These are phyloP conservation scores for Pachyseris speciosa DNA, from an alignment of 64 coral and sea anemone genomes.

Conservation along the genomic window DNA sequence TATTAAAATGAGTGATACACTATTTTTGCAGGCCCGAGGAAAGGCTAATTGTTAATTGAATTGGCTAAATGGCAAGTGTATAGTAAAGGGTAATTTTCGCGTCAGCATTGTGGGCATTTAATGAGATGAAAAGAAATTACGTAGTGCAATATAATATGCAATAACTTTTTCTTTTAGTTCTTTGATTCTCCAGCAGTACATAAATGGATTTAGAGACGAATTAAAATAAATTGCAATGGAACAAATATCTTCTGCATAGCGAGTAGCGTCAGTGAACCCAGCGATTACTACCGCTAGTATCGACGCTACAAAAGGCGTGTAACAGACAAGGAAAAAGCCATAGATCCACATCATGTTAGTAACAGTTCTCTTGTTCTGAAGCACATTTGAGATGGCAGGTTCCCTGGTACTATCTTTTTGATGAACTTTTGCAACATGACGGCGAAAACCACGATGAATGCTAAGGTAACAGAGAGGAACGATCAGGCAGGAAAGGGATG, in stretches of 20 bases:
- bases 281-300: background rate
- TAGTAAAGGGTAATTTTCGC: too few relatives aligned
- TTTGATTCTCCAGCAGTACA: constrained; percentile 33
- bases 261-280: background rate
- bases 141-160: background rate
- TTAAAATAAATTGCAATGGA: background rate
- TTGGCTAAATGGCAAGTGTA: too few relatives aligned
- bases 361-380: background rate
- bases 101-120: too few relatives aligned
- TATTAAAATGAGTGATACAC: too few relatives aligned
- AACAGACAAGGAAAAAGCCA: background rate
- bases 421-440: background rate
- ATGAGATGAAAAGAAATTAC: background rate
- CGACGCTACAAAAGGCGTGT: background rate
- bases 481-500: background rate
- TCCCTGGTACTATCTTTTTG: background rate
- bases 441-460: background rate
- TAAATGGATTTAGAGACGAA: background rate
- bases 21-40: too few relatives aligned
- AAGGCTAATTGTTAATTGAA: too few relatives aligned
- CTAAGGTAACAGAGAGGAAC: background rate
- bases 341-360: background rate
- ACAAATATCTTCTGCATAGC: background rate
- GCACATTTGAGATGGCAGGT: background rate
- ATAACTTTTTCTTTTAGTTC: constrained; percentile 34